Conservation (phyloP, 1,140 invertebrate species). For the Scylla paramamosain region DNA sequence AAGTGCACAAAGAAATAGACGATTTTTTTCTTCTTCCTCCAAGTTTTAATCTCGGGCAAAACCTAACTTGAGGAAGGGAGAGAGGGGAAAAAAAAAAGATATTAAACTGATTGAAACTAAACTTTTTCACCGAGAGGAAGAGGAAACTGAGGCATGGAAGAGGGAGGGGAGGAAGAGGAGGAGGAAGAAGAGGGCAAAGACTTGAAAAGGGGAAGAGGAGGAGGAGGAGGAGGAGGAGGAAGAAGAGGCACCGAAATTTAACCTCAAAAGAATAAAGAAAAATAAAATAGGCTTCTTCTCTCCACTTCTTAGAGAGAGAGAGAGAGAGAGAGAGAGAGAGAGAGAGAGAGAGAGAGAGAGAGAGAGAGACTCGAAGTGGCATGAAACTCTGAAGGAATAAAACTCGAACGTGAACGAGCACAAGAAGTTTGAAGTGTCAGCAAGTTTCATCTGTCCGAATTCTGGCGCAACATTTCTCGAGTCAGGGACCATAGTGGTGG, state of each 20-base stretch:
- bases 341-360: neutral
- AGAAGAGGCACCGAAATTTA: neutral
- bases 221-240: neutral
- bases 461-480: neutral
- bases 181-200: neutral
- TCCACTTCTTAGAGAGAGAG: neutral
- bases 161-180: neutral
- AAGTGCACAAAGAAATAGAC: too few relatives aligned
- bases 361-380: neutral
- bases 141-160: neutral
- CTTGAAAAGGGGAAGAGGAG: neutral
- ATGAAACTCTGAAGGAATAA: neutral
- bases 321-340: neutral
- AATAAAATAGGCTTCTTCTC: neutral
- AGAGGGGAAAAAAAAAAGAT: neutral
- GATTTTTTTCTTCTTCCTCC: neutral
- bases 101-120: constrained; percentile 24
- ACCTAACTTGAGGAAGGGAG: neutral
- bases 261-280: neutral
- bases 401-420: neutral
- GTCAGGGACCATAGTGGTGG: neutral
- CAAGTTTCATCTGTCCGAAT: constrained; percentile 3
- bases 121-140: neutral
- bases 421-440: constrained; percentile 14
- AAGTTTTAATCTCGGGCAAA: neutral